Conservation (phyloP, 23 tunicate species). For the Halocynthia roretzi region DNA sequence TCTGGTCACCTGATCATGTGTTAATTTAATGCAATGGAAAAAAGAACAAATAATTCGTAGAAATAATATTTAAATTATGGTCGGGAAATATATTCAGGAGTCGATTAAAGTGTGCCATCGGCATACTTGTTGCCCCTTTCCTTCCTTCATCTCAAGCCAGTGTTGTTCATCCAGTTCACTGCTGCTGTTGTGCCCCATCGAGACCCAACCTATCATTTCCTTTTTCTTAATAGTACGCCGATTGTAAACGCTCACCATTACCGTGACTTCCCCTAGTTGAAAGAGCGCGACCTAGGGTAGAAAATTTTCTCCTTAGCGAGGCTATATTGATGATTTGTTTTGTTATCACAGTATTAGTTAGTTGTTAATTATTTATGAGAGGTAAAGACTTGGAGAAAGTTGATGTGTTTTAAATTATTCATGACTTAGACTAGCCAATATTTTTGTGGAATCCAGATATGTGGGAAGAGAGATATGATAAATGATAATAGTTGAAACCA, state of each 20-base stretch:
- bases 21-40: too few species aligned
- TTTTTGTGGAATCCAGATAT: too few species aligned
- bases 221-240: slow-evolving; percentile 60
- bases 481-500: background rate
- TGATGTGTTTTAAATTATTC: too few species aligned
- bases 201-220: slow-evolving; percentile 92
- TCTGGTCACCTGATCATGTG: too few species aligned
- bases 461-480: background rate
- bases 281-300: slow-evolving; percentile 68
- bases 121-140: slow-evolving; percentile 58
- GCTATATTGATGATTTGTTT: too few species aligned
- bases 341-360: too few species aligned
- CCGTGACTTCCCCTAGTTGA: slow-evolving; percentile 87
- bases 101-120: slow-evolving; percentile 97
- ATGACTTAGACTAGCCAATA: too few species aligned
- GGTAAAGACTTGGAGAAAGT: too few species aligned
- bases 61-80: too few species aligned
- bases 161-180: slow-evolving; percentile 86
- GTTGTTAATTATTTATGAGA: too few species aligned
- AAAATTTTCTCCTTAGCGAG: too few species aligned
- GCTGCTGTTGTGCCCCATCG: slow-evolving; percentile 79
- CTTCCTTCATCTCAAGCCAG: slow-evolving; percentile 91
- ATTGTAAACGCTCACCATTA: slow-evolving; percentile 85
- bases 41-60: too few species aligned
- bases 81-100: slow-evolving; percentile 1